phyloP scores from a whole-genome alignment of 2,113 vertebrate species.

The Odontophorus gujanensis region DNA sequence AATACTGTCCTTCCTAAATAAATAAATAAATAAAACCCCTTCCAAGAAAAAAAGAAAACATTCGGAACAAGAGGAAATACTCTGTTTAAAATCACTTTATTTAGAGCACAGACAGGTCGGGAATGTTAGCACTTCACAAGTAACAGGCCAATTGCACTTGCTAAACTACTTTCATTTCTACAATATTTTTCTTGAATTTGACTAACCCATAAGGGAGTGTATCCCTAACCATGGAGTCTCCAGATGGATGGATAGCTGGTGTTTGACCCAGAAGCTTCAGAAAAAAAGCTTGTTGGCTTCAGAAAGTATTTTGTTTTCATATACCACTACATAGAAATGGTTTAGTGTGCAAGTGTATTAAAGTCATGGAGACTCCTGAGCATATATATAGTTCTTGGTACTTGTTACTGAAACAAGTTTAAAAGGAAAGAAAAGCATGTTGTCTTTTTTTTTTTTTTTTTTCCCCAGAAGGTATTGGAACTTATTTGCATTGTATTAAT shows the following conservation, averaged over 20 bases:
- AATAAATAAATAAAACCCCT: too few relatives aligned
- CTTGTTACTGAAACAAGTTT: not conserved
- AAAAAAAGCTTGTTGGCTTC: not conserved
- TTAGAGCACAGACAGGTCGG: not conserved
- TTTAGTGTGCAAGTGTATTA: not conserved
- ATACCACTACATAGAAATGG: not conserved
- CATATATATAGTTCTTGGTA: not conserved
- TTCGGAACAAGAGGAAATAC: not conserved
- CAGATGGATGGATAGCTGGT: not conserved
- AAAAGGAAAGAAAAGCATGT: not conserved
- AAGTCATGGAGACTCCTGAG: not conserved
- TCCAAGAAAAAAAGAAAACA: not conserved
- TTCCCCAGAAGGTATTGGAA: not conserved
- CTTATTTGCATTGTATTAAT: not conserved
- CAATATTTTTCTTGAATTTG: not conserved
- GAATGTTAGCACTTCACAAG: not conserved
- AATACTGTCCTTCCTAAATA: not conserved
- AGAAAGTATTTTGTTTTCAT: not conserved
- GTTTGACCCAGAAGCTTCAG: not conserved
- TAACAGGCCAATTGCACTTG: not conserved
- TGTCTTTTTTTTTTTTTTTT: not conserved
- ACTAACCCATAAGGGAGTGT: accelerated
- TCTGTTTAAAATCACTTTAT: not conserved
- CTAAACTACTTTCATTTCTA: not conserved
- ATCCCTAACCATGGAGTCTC: not conserved